Evolutionary conservation across 2,113 vertebrate genomes (phyloP).

Genomic region (Calonectris borealis): DNA sequence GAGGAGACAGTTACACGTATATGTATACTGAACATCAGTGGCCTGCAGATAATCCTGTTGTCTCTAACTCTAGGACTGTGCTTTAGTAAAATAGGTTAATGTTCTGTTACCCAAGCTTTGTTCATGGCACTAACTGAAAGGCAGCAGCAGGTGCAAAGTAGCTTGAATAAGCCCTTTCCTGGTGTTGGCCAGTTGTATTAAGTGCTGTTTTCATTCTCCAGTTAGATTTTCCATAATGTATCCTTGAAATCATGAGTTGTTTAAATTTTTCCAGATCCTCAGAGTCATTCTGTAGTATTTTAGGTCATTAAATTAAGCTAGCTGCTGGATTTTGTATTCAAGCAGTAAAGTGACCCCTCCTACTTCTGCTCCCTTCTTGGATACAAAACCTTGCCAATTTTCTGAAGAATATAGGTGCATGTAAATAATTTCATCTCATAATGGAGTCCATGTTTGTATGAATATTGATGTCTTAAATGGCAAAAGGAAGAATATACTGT

Average conservation of each 20-base stretch:
- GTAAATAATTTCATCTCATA: background rate
- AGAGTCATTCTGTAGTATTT: slow-evolving; percentile 19
- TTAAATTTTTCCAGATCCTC: slow-evolving; percentile 16
- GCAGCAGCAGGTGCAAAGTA: background rate
- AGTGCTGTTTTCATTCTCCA: slow-evolving; percentile 27
- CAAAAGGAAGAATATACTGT: background rate
- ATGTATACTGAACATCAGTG: background rate
- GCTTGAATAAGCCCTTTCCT: background rate
- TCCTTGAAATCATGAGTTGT: slow-evolving; percentile 14
- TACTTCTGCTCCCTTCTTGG: slow-evolving; percentile 45
- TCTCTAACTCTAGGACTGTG: background rate
- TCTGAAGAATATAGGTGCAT: slow-evolving; percentile 2
- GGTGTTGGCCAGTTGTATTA: background rate
- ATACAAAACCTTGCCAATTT: background rate
- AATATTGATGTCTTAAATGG: background rate
- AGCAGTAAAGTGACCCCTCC: background rate
- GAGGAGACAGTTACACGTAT: background rate
- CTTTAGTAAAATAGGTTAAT: background rate
- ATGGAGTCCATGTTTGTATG: background rate
- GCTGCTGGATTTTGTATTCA: slow-evolving; percentile 30
- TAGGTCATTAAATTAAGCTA: slow-evolving; percentile 34
- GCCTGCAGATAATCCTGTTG: background rate
- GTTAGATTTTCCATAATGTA: slow-evolving; percentile 4
- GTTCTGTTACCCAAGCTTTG: background rate
- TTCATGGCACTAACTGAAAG: background rate